Evolutionary conservation across 1,140 invertebrate species (phyloP).

Genomic region (Brachionus rotundiformis): DNA sequence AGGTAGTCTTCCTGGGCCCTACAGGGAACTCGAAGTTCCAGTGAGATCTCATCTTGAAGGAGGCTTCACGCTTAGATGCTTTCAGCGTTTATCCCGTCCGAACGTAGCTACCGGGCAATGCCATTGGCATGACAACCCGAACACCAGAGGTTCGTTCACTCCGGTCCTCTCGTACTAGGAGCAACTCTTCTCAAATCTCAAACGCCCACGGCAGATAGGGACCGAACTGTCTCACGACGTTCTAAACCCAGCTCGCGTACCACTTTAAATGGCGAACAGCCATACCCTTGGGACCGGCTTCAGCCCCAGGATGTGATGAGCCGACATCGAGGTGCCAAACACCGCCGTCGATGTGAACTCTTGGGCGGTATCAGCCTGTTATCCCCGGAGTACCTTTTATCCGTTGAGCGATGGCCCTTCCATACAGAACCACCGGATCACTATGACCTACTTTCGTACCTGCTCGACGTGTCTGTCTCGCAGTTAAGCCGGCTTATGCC

Average conservation of each 20-base stretch:
- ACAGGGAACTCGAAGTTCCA: neutral
- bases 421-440: no score
- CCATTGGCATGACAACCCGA: constrained; percentile 59
- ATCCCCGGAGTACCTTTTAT: constrained; percentile 83
- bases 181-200: constrained; percentile 54
- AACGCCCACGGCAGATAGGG: constrained; percentile 68
- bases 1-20: constrained; percentile 57
- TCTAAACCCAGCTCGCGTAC: constrained; percentile 71
- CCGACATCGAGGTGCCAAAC: constrained; percentile 81
- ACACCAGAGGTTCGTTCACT: constrained; percentile 59
- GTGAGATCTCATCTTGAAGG: constrained; percentile 56
- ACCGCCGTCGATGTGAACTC: constrained; percentile 80
- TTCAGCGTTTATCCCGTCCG: constrained; percentile 61
- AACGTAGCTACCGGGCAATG: constrained; percentile 61
- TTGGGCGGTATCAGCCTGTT: constrained; percentile 64
- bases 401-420: constrained; percentile 79
- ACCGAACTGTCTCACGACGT: constrained; percentile 71
- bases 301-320: no score
- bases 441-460: constrained; percentile 78
- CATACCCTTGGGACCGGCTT: constrained; percentile 77
- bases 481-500: constrained; percentile 54
- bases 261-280: constrained; percentile 74
- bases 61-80: constrained; percentile 61
- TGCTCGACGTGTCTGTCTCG: constrained; percentile 70
- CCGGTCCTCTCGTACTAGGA: no score